These are phyloP conservation scores for Telmatochromis sp. DNA, from an alignment of 2,113 vertebrate species.

Conservation along the genomic window DNA sequence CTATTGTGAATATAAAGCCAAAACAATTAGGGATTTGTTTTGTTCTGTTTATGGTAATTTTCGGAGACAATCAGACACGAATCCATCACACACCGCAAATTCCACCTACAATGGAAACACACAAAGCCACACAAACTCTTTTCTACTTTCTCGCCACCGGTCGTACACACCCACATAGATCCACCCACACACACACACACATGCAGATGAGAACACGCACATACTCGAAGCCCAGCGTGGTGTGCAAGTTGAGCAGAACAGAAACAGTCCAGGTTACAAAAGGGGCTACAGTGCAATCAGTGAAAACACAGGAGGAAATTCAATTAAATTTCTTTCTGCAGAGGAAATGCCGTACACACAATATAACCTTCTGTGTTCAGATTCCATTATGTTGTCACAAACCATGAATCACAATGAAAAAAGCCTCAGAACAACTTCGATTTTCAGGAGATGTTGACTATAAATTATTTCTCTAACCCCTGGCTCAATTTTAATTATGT, in stretches of 20 bases:
- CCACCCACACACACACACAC: not conserved
- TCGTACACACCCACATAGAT: slow-evolving; percentile 23
- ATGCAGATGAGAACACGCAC: not conserved
- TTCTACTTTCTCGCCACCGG: not conserved
- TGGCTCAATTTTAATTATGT: slow-evolving; percentile 59
- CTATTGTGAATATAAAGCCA: slow-evolving; percentile 30
- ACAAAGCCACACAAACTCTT: not conserved
- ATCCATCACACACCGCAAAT: slow-evolving; percentile 37
- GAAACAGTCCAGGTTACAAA: slow-evolving; percentile 51
- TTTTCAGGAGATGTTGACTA: slow-evolving; percentile 44
- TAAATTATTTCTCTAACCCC: slow-evolving; percentile 48
- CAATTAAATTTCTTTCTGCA: slow-evolving; percentile 56
- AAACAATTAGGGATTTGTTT: slow-evolving; percentile 53
- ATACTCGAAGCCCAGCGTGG: not conserved
- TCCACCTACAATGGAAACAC: slow-evolving; percentile 17
- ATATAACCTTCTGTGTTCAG: slow-evolving; percentile 34
- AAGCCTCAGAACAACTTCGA: slow-evolving; percentile 33
- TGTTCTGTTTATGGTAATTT: slow-evolving; percentile 38
- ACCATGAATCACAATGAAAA: slow-evolving; percentile 59
- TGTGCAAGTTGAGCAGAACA: slow-evolving; percentile 21
- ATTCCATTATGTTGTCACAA: slow-evolving; percentile 61
- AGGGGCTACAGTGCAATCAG: slow-evolving; percentile 49
- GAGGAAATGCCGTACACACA: slow-evolving; percentile 52
- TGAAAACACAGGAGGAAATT: slow-evolving; percentile 46
- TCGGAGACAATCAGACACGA: slow-evolving; percentile 45